phyloP scores from a whole-genome alignment of 2,797 vertebrate species.

The Iguana delicatissima region DNA sequence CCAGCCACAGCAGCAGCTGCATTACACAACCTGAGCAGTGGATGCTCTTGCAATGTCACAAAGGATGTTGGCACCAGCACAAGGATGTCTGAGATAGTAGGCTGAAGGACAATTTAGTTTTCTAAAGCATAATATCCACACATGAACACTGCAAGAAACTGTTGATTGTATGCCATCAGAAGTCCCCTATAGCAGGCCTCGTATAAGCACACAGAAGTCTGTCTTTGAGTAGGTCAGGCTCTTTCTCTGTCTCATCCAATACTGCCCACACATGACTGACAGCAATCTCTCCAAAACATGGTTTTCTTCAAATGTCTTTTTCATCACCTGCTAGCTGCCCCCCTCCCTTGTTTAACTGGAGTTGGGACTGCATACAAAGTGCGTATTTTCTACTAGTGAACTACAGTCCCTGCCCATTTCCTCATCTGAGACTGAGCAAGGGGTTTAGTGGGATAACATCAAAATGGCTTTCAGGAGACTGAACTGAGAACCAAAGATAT shows the following conservation, averaged over 20 bases:
- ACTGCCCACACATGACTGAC: background rate
- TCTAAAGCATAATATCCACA: background rate
- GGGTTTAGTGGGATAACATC: too few species aligned
- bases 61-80: background rate
- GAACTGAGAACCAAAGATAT: background rate
- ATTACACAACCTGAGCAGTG: background rate
- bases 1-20: background rate
- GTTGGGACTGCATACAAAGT: too few species aligned
- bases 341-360: too few species aligned
- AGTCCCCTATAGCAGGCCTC: background rate
- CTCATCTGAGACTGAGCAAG: background rate
- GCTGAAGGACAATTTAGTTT: background rate
- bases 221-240: background rate
- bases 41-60: background rate
- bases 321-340: background rate
- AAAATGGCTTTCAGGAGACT: background rate
- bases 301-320: background rate
- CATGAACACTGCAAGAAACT: background rate
- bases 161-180: background rate
- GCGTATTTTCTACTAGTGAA: background rate
- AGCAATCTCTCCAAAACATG: background rate
- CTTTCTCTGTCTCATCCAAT: too few species aligned
- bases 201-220: background rate
- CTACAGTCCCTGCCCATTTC: background rate
- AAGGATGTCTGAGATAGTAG: background rate